These are phyloP conservation scores for Hyposoter dolosus DNA, from an alignment of 2,888 invertebrate species.

Conservation along the genomic window DNA sequence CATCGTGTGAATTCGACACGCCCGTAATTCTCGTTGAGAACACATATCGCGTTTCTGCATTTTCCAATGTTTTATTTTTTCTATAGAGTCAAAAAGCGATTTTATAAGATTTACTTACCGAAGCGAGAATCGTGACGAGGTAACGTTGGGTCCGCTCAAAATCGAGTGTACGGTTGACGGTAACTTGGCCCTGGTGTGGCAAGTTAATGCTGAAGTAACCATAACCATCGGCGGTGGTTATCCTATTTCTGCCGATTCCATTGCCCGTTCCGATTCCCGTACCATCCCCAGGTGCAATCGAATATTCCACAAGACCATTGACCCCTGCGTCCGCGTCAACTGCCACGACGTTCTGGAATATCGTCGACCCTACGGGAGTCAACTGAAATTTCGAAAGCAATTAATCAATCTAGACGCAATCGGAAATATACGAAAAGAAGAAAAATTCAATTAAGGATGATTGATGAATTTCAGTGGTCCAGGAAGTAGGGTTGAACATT, in stretches of 20 bases:
- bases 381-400: slow-evolving; percentile 87
- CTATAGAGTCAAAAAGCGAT: background rate
- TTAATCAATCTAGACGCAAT: too few relatives aligned
- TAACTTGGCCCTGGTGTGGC: slow-evolving; percentile 95
- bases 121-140: slow-evolving; percentile 94
- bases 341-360: slow-evolving; percentile 93
- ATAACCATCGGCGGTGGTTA: slow-evolving; percentile 91
- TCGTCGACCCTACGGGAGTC: slow-evolving; percentile 93
- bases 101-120: slow-evolving; percentile 87
- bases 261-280: slow-evolving; percentile 86
- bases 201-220: slow-evolving; percentile 94
- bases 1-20: slow-evolving; percentile 61
- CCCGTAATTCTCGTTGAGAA: slow-evolving; percentile 22
- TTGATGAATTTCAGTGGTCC: too few relatives aligned
- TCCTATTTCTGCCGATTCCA: slow-evolving; percentile 86
- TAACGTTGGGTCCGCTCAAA: slow-evolving; percentile 95
- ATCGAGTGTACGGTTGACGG: slow-evolving; percentile 93
- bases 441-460: too few relatives aligned
- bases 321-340: slow-evolving; percentile 94
- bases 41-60: background rate
- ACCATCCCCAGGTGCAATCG: slow-evolving; percentile 90
- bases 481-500: too few relatives aligned
- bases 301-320: slow-evolving; percentile 95
- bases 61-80: background rate
- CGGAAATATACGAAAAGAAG: too few relatives aligned